A percentile compares a stretch with the other conserved stretches of the same genome.
Evolutionary conservation across 2,113 vertebrate species (phyloP).

Genomic region (Gambusia holbrooki): DNA sequence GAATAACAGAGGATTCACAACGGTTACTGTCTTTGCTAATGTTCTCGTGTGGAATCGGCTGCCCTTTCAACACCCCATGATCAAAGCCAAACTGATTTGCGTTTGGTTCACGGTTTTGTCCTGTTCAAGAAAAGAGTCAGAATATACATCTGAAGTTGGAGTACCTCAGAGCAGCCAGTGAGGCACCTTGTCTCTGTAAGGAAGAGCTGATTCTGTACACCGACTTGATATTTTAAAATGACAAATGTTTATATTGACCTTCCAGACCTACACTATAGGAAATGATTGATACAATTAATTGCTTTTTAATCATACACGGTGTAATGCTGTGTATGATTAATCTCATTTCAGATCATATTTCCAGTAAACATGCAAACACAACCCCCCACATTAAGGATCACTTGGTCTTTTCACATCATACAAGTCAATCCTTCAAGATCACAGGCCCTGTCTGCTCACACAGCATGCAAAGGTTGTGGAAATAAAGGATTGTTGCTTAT

Average conservation of each 20-base stretch:
- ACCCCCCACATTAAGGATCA: not conserved
- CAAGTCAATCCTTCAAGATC: not conserved
- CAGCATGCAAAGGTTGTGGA: no score
- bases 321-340: not conserved
- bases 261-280: not conserved
- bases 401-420: not conserved
- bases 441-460: no score
- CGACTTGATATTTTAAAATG: not conserved
- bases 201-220: not conserved
- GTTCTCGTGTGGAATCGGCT: not conserved
- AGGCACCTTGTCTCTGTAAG: no score
- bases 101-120: no score
- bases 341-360: not conserved
- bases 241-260: not conserved
- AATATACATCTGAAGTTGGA: no score
- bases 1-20: not conserved
- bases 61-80: not conserved
- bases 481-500: not conserved
- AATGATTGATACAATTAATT: not conserved
- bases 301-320: not conserved
- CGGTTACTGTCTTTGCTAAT: not conserved
- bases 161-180: not conserved
- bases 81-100: not conserved
- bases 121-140: no score
- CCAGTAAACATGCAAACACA: no score